Percentiles rank a stretch among this genome's conserved stretches.
These are phyloP conservation scores for Drosophila peninsularis DNA, from an alignment of 2,888 invertebrate genomes.

Conservation along the genomic window DNA sequence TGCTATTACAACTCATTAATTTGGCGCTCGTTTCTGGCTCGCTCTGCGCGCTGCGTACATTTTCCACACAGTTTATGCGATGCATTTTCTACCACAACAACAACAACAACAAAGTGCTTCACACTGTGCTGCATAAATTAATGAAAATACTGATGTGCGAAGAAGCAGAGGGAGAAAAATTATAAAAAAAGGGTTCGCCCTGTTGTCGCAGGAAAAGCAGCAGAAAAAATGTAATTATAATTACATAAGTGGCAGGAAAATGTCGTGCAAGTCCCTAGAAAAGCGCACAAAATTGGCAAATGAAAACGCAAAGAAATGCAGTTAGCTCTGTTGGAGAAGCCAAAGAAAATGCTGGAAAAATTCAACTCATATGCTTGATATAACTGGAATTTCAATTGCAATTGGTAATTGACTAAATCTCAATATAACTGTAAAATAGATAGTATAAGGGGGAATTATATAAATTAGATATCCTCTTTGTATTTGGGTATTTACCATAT, in stretches of 20 bases:
- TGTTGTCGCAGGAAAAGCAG: not conserved
- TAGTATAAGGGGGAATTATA: too few relatives aligned
- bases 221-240: not conserved
- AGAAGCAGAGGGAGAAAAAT: not conserved
- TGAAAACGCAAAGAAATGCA: not conserved
- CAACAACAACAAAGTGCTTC: conserved; percentile 56
- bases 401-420: too few relatives aligned
- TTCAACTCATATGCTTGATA: not conserved
- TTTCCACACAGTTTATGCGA: conserved; percentile 47
- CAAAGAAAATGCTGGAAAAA: not conserved
- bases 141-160: conserved; percentile 45
- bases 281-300: not conserved
- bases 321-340: not conserved
- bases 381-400: not conserved
- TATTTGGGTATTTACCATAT: too few relatives aligned
- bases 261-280: not conserved
- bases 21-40: conserved; percentile 29
- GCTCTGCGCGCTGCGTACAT: conserved; percentile 7
- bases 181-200: not conserved
- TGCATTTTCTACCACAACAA: conserved; percentile 47
- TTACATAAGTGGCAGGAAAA: not conserved
- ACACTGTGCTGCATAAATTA: conserved; percentile 80
- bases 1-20: conserved; percentile 50
- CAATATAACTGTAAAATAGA: too few relatives aligned
- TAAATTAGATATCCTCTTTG: too few relatives aligned